A percentile compares a stretch with the other conserved stretches of the same genome.
These are phyloP conservation scores for Echinops telfairi DNA, from an alignment of 2,113 vertebrate species.

Conservation along the genomic window DNA sequence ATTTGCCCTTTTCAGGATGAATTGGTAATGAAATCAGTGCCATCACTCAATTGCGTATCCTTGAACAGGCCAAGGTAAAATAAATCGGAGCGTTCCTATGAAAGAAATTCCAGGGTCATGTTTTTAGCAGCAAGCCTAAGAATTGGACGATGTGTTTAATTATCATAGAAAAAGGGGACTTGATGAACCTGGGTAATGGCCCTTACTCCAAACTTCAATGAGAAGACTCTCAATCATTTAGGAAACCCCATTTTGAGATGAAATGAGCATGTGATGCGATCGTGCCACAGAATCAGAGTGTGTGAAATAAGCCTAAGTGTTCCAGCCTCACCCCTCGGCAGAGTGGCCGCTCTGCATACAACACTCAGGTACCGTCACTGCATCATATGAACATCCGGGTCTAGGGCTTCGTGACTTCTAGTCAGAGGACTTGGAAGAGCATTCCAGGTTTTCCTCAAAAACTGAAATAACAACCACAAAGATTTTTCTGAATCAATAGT, in stretches of 20 bases:
- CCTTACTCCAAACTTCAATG: constrained; percentile 45
- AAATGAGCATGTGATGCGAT: background rate
- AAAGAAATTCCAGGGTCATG: constrained; percentile 55
- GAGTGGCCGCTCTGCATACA: background rate
- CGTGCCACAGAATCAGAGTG: background rate
- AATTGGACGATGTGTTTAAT: background rate
- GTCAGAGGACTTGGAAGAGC: constrained; percentile 37
- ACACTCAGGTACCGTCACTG: background rate
- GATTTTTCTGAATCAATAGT: background rate
- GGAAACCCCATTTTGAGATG: constrained; percentile 57
- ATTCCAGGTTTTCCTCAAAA: constrained; percentile 26
- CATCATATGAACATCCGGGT: background rate
- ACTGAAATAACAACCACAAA: background rate
- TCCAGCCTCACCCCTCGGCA: background rate
- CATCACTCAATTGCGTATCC: constrained; percentile 72
- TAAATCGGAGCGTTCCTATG: constrained; percentile 72
- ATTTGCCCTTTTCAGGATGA: constrained; percentile 68
- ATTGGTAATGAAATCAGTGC: constrained; percentile 82
- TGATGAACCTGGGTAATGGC: constrained; percentile 29
- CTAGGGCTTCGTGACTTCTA: background rate
- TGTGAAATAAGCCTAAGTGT: background rate
- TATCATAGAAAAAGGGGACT: background rate
- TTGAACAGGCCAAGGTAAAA: constrained; percentile 80
- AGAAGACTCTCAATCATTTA: background rate
- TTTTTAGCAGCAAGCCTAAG: constrained; percentile 43